These are phyloP conservation scores for Ascaphus truei DNA, from an alignment of 2,113 vertebrate genomes.

Conservation along the genomic window DNA sequence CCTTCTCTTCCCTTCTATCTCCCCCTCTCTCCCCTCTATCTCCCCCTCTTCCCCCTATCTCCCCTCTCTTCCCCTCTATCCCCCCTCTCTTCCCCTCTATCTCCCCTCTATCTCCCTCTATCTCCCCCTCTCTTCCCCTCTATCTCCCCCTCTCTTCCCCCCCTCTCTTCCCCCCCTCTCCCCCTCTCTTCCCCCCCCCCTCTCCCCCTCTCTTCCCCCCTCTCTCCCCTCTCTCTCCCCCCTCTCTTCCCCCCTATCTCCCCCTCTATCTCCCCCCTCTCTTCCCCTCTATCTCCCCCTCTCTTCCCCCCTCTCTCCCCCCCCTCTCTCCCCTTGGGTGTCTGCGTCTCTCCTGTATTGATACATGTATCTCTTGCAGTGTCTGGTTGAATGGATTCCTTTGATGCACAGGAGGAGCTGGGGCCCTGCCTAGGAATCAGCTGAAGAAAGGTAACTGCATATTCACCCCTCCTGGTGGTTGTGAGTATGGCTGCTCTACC, in stretches of 20 bases:
- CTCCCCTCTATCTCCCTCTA: neutral
- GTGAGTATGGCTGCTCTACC: neutral
- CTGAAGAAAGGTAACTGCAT: slow-evolving; percentile 7
- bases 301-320: too few relatives aligned
- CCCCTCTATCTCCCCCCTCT: neutral
- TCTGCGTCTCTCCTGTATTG: neutral
- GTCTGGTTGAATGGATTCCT: slow-evolving; percentile 9
- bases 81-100: too few relatives aligned
- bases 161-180: neutral
- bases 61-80: too few relatives aligned
- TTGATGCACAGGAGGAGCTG: neutral
- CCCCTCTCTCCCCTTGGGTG: too few relatives aligned
- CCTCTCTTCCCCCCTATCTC: too few relatives aligned
- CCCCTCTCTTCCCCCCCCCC: neutral
- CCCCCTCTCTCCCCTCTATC: neutral
- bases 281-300: too few relatives aligned
- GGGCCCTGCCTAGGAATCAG: neutral
- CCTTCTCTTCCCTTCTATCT: too few relatives aligned
- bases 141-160: neutral
- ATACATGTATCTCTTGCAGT: neutral
- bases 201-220: neutral
- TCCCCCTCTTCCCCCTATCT: neutral
- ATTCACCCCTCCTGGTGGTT: neutral
- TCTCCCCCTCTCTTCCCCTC: too few relatives aligned
- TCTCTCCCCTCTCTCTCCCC: neutral